phyloP scores from a whole-genome alignment of 2,888 invertebrate genomes.

The Thymelicus sylvestris region DNA sequence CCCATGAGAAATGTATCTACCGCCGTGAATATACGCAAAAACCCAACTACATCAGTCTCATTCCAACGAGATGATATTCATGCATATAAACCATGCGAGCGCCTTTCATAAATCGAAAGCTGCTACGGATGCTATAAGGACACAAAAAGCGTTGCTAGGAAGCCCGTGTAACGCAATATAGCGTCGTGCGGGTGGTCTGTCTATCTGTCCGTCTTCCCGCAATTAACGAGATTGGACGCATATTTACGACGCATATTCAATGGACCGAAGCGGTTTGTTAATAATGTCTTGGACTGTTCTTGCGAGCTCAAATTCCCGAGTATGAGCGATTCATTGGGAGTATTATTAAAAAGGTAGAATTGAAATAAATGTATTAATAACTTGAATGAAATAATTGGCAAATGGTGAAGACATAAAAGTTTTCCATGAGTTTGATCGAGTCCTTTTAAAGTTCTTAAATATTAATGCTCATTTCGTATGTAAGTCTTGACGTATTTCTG shows the following conservation, averaged over 20 bases:
- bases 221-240: constrained; percentile 58
- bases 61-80: constrained; percentile 9
- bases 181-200: constrained; percentile 69
- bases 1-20: neutral
- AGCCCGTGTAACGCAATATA: constrained; percentile 59
- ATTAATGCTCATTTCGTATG: too few species aligned
- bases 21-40: neutral
- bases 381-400: too few species aligned
- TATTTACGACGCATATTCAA: constrained; percentile 42
- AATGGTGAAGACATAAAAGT: too few species aligned
- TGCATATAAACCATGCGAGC: constrained; percentile 25
- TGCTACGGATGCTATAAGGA: constrained; percentile 29
- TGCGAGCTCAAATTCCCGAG: too few species aligned
- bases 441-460: too few species aligned
- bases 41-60: neutral
- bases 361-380: too few species aligned
- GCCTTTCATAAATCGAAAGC: constrained; percentile 21
- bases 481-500: too few species aligned
- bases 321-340: too few species aligned
- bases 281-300: neutral
- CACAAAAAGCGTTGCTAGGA: constrained; percentile 50
- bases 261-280: constrained; percentile 23
- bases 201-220: constrained; percentile 58
- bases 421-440: too few species aligned
- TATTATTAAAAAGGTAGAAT: too few species aligned